Evolutionary conservation across 2,888 invertebrate species (phyloP), one percentile per base, ranked within the genome.

Genomic region (Mystacides longicornis): DNA sequence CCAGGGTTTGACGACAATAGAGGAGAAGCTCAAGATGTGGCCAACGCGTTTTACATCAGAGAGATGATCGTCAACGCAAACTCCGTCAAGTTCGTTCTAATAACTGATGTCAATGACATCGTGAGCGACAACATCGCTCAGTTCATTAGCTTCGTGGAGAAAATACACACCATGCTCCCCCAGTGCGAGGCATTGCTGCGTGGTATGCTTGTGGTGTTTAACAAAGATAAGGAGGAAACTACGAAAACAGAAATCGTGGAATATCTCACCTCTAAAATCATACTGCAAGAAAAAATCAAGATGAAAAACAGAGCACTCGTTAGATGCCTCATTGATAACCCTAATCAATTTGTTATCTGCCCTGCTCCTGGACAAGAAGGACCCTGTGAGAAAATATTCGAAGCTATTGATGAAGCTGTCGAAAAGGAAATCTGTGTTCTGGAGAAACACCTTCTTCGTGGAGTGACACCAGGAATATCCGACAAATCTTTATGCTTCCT

Each of bases 401-500:
- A n/a, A n/a, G n/a, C n/a, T n/a, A n/a, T n/a, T n/a, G n/a, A n/a
- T n/a, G 31, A 31, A 31, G 14, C 31, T 9, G 14, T 31, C 9
- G 7, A 31, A 7, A 31, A 16, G 5, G 9, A 16, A 5, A 37
- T 3, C 37, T n/a, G 37, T 14, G 14, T 7, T 37, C 37, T 37
- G 37, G 7, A 3, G 37, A n/a, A 14, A 23, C 48, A 3, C 48
- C 48, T n/a, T 9, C 45, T 45, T 5, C 14, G 23, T 48, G 23
- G 14, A 4, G 48, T 48, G 16, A 23, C 48, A 3, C 48, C 48
- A 3, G 48, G 48, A 14, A 48, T 23, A 7, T 48, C 48, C 2
- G 48, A 48, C 23, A 48, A 18, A 21, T 48, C 48, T 18, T 11
- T 14, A 22, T 48, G 48, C 16, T 48, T 48, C 23, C 48, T 48